Base-by-base conservation (phyloP, 2,113 vertebrate species). In the Turdus rufiventris region DNA sequence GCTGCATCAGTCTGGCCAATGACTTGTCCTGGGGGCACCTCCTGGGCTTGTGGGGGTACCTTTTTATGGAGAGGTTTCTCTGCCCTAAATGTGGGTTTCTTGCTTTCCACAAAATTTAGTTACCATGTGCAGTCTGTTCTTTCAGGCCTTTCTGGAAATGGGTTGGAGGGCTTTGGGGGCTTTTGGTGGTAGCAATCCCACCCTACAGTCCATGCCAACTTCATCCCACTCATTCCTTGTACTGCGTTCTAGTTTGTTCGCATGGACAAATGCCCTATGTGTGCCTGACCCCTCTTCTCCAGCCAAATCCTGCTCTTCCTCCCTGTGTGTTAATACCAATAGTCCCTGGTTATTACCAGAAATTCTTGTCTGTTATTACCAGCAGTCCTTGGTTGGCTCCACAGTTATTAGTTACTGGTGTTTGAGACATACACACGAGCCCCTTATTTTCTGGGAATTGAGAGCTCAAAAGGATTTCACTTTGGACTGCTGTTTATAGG, bases 211-310 rank as follows among this genome's bases (percentile, higher is more conserved):
- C 47, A 14, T 40, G 65, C 10, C 15, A 26, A 2, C 18, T 54
- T 61, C 36, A 13, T 54, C n/a, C 38, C 15, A 5, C 38, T 26
- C 1, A 1, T 51, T 76, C 20, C 54, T 45, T n/a, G 45, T 28
- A 38, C 9, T 10, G 15, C 5, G 1, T 13, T 70, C 15, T n/a
- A 18, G 47, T 54, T 87, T 43, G 11, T 62, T 70, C n/a, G 47
- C 12, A 9, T 54, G n/a, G 47, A 38, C 4, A 40, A 29, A 28
- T 14, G 40, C 15, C 23, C 56, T 40, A 0, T 2, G 1, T 33
- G 54, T 62, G 38, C 63, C 63, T 86, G 73, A 45, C 38, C 17
- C 14, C 38, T 26, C 45, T 68, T 45, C 45, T 61, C 33, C 54
- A 54, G 63, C 84, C 73, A 45, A 45, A 70, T 77, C 38, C 8